Base-by-base conservation (phyloP, 2,797 vertebrate species). In the Sebastes alutus region DNA sequence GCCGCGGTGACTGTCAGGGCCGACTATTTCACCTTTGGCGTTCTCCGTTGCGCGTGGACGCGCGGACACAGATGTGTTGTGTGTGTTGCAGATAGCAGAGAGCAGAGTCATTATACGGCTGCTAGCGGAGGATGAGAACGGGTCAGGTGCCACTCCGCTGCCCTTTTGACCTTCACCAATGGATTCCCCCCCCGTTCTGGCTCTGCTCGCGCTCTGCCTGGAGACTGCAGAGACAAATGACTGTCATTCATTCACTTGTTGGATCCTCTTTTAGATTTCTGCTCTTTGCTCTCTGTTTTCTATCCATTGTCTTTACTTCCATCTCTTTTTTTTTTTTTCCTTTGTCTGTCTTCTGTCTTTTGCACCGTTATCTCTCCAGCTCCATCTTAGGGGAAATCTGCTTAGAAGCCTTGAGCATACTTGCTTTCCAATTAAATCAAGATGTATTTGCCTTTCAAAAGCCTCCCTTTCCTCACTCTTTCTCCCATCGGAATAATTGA, bases 361-460 rank as follows among this genome's bases (percentile, higher is more conserved):
- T 55, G 32, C 78, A 72, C 77, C 27, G 66, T 86, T 88, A 89
- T 89, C 84, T 85, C 60, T 81, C 66, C 32, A 84, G 72, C 86
- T 88, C 81, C 85, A 92, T 92, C 90, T 92, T 90, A 81, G 75
- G 88, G 92, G 88, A 94, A 91, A 94, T 94, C 84, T 94, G 85
- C 92, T 94, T 91, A 88, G 92, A 84, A 84, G 89, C 85, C 68
- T 69, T 88, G 92, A 89, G 90, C 87, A 91, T 93, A 94, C 92
- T 94, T 93, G 88, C 92, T 93, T 94, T 95, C 94, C 94, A 96
- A 96, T 96, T 96, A 96, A 96, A 96, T 96, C 93, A 95, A 96
- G 95, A 96, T 95, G 91, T 94, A 96, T 96, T 96, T 95, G 94
- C 94, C 95, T 96, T 96, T 95, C 94, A 95, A 94, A 94, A 94